Conservation (phyloP, 2,113 vertebrate genomes). For the Lucifuga dentata region DNA sequence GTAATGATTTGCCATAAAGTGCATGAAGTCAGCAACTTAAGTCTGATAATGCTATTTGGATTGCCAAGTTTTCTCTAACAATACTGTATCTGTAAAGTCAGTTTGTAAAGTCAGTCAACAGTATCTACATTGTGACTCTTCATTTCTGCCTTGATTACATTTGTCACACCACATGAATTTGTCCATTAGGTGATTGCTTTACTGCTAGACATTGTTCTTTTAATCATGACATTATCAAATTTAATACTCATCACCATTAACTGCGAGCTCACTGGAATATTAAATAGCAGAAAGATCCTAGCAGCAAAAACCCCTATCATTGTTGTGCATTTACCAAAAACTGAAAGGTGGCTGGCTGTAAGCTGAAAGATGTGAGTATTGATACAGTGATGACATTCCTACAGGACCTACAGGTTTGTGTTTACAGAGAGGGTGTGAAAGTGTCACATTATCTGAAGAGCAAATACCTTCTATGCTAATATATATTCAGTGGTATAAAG, state of each 20-base stretch:
- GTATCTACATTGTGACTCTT: slow-evolving; percentile 23
- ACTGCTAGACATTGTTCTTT: slow-evolving; percentile 56
- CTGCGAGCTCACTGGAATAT: slow-evolving; percentile 38
- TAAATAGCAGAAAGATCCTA: slow-evolving; percentile 37
- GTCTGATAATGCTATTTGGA: neutral
- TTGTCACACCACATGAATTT: slow-evolving; percentile 62
- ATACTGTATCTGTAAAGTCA: slow-evolving; percentile 11
- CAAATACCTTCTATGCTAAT: slow-evolving; percentile 59
- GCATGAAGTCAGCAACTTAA: neutral
- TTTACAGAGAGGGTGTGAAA: slow-evolving; percentile 72
- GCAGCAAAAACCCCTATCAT: slow-evolving; percentile 3
- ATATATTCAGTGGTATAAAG: neutral
- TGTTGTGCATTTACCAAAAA: slow-evolving; percentile 28
- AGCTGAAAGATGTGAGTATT: neutral
- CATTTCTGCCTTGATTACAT: slow-evolving; percentile 57
- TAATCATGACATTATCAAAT: slow-evolving; percentile 74
- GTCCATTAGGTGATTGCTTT: slow-evolving; percentile 73
- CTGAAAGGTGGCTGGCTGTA: slow-evolving; percentile 1
- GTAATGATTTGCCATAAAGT: slow-evolving; percentile 16
- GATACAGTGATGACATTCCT: slow-evolving; percentile 42
- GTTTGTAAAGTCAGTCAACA: neutral
- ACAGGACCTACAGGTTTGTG: slow-evolving; percentile 75
- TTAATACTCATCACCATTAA: slow-evolving; percentile 70
- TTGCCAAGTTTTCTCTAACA: neutral
- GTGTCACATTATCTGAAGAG: slow-evolving; percentile 36